A percentile compares a stretch with the other conserved stretches of the same genome.
Conservation (phyloP, 2,888 invertebrate genomes). For the Carterocephalus palaemon region DNA sequence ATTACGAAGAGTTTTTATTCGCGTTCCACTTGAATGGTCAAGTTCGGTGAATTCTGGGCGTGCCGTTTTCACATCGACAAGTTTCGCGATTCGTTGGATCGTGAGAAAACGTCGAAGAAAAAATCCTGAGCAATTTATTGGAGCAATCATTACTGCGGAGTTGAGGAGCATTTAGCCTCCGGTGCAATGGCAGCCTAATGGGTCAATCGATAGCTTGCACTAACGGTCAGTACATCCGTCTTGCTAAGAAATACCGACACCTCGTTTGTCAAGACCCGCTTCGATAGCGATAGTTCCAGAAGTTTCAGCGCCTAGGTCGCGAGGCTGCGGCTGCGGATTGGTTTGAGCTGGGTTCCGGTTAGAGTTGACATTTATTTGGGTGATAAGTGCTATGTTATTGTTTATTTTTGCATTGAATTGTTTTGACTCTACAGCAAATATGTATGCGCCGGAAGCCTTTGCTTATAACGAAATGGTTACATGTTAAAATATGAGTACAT, state of each 20-base stretch:
- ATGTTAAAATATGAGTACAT: too few relatives aligned
- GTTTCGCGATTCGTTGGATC: slow-evolving; percentile 3
- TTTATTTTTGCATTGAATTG: too few relatives aligned
- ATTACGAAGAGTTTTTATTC: slow-evolving; percentile 14
- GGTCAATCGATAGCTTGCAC: slow-evolving; percentile 1
- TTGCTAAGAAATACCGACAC: slow-evolving; percentile 1
- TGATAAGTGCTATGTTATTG: too few relatives aligned
- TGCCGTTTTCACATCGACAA: slow-evolving; percentile 13
- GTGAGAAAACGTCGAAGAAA: slow-evolving; percentile 6
- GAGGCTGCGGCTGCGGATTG: too few relatives aligned
- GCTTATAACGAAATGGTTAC: too few relatives aligned
- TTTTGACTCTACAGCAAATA: too few relatives aligned
- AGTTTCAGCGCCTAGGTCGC: too few relatives aligned
- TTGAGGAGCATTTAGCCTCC: neutral
- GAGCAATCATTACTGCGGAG: slow-evolving; percentile 2
- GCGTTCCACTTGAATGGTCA: slow-evolving; percentile 9
- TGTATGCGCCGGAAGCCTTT: too few relatives aligned
- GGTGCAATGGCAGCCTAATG: neutral
- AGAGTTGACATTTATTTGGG: too few relatives aligned
- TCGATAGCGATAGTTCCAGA: too few relatives aligned
- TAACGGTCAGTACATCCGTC: neutral
- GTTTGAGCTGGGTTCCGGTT: too few relatives aligned
- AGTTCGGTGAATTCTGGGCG: slow-evolving; percentile 5
- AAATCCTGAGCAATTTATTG: slow-evolving; percentile 7
- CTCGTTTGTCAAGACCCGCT: too few relatives aligned